Base-by-base conservation (phyloP, 2,113 vertebrate genomes). In the Lasiurus borealis region DNA sequence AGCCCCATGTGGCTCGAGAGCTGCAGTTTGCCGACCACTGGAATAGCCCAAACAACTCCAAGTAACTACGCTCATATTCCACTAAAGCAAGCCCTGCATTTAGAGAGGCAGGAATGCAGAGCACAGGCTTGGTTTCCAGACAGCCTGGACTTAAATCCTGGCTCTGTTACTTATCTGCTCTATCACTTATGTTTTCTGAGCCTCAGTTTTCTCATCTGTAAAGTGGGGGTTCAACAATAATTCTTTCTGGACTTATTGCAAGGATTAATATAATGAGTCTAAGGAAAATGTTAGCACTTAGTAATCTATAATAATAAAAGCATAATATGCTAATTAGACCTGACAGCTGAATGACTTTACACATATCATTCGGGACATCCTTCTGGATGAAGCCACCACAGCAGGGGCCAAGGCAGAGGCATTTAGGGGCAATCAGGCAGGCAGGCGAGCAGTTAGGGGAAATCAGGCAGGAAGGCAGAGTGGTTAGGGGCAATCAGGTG, bases 131-230 rank as follows among this genome's bases (percentile, higher is more conserved):
- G n/a, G 29, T 34, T 75, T 93, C 46, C 48, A 50, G 52, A 50
- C 1, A 23, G 31, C 44, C 46, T 54, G 44, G n/a, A 27, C 16
- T 64, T 44, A 86, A 36, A 78, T 69, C n/a, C 62, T 54, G 86
- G 23, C 36, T 91, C 73, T 68, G 31, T 46, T 54, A 2, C 50
- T 62, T 71, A 27, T 1, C 21, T 3, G 31, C 12, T 73, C 54
- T 6, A 8, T 8, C 34, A 57, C 25, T 68, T 57, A 25, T 6
- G 36, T 62, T 46, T 31, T 34, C 50, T 36, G 31, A 48, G 62
- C 31, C 80, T 89, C 23, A 2, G 40, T 78, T 83, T 94, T 80
- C 82, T 69, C 77, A 44, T 66, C 77, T 71, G 34, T 36, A 18
- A 94, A 73, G 27, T 21, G 40, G 57, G 40, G 57, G 14, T 85